Evolutionary conservation across 1,140 invertebrate genomes (phyloP), one percentile per base, ranked within the genome.

Genomic region (Globodera rostochiensis): DNA sequence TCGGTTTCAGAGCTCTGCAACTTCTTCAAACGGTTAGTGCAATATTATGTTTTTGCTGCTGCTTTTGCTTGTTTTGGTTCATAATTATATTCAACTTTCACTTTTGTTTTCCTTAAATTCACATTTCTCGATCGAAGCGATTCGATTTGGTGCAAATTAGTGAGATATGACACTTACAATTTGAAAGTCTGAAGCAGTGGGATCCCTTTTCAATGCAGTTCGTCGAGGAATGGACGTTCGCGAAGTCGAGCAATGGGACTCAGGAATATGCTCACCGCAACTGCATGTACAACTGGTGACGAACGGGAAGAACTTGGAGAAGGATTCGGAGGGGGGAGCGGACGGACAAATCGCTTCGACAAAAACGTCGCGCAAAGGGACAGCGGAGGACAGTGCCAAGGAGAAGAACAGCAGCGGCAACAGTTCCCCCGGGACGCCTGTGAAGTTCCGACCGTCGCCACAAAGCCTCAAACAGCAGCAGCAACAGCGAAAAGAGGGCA

Each of bases 11-110:
- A 50, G 50, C 77, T 79, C 80, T 45, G 21, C 47, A 25, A 76
- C 53, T 50, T 70, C 47, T 50, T 79, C 49, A 79, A 79, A 47
- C 60, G 49, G 60, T 76, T 46, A 36, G 64, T 64, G 74, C 45
- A 6, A 60, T 67, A 50, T 15, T 5, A 50, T 66, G 49, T 74
- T 21, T 7, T 66, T 76, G 46, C 25, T 21, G 7, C 25, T 76
- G 69, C 69, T 71, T 71, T 71, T 71, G 69, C 69, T 36, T 47
- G 0, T 45, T 36, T 36, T 71, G 36, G 7, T 36, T 45, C 25
- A 25, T 25, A 25, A 25, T 25, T 25, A 25, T 25, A 25, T 25
- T 25, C 25, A 19, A 11, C 3, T 71, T 71, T 45, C 15, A 7
- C 25, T 71, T 71, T 13, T 6, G 9, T 36, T 19, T 25, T 21